A percentile compares a stretch with the other conserved stretches of the same genome.
phyloP scores from a whole-genome alignment of 2,797 vertebrate genomes.

The Sebastes steindachneri region DNA sequence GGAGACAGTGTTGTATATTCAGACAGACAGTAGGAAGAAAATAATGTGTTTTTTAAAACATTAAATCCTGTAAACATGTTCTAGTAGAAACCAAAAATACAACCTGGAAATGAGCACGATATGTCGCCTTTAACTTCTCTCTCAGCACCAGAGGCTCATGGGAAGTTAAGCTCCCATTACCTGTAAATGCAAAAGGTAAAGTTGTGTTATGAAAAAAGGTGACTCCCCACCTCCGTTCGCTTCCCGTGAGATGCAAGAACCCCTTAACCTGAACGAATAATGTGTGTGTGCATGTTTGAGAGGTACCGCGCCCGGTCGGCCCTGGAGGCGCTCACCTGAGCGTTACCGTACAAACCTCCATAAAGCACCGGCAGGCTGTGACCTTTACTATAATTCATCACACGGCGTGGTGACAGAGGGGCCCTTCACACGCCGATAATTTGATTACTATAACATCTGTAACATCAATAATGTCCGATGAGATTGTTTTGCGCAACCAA shows the following conservation, averaged over 20 bases:
- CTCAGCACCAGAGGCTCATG: not conserved
- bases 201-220: conserved; percentile 24
- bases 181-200: conserved; percentile 38
- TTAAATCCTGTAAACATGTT: not conserved
- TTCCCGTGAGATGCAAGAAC: not conserved
- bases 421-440: conserved; percentile 86
- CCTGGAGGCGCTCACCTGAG: conserved; percentile 72
- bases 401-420: conserved; percentile 72
- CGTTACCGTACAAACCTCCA: conserved; percentile 72
- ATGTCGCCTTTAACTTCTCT: not conserved
- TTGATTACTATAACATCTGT: conserved; percentile 88
- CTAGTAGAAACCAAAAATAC: not conserved
- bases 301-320: not conserved
- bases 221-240: not conserved
- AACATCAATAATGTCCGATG: conserved; percentile 86
- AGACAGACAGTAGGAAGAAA: no score
- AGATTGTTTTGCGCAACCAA: conserved; percentile 86
- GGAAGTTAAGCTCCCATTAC: conserved; percentile 26
- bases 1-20: no score
- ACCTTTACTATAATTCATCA: conserved; percentile 85
- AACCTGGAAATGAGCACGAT: accelerated
- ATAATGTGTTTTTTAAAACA: not conserved
- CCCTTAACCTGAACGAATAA: conserved; percentile 37
- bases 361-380: conserved; percentile 76
- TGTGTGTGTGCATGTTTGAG: not conserved